These are phyloP conservation scores for Bovichtus variegatus DNA, from an alignment of 2,797 vertebrate genomes.

Conservation along the genomic window DNA sequence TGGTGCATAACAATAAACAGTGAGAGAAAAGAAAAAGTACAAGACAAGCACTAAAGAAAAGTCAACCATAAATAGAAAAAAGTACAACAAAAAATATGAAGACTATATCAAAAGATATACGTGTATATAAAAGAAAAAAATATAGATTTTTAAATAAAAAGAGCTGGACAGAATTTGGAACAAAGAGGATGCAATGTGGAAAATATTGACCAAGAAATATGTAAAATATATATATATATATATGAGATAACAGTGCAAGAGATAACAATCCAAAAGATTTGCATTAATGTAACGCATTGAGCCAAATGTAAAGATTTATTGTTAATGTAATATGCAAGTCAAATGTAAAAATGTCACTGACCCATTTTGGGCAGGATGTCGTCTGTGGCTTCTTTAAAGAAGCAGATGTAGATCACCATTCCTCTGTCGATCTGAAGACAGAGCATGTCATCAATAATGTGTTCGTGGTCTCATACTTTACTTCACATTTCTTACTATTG, in stretches of 20 bases:
- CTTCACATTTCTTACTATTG: neutral
- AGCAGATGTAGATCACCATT: slow-evolving; percentile 94
- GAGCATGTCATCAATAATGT: neutral
- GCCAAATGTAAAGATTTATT: neutral
- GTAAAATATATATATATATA: neutral
- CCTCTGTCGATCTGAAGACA: slow-evolving; percentile 89
- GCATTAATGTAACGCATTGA: too few species aligned
- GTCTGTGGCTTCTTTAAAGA: slow-evolving; percentile 93
- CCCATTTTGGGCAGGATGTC: slow-evolving; percentile 93
- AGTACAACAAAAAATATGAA: neutral
- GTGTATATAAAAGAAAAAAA: too few species aligned
- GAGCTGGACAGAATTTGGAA: neutral
- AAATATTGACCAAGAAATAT: neutral
- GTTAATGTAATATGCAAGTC: neutral
- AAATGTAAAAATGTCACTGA: slow-evolving; percentile 71
- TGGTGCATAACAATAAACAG: neutral
- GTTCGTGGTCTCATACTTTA: too few species aligned
- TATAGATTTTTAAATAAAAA: neutral
- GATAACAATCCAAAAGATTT: neutral
- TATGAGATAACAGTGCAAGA: neutral
- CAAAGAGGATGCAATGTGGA: neutral
- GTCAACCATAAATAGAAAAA: neutral
- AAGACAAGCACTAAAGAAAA: neutral
- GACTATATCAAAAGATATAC: neutral
- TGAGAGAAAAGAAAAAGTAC: neutral